A percentile compares a stretch with the other conserved stretches of the same genome.
phyloP scores from a whole-genome alignment of 2,797 vertebrate genomes.

The Gymnothorax reevesii region DNA sequence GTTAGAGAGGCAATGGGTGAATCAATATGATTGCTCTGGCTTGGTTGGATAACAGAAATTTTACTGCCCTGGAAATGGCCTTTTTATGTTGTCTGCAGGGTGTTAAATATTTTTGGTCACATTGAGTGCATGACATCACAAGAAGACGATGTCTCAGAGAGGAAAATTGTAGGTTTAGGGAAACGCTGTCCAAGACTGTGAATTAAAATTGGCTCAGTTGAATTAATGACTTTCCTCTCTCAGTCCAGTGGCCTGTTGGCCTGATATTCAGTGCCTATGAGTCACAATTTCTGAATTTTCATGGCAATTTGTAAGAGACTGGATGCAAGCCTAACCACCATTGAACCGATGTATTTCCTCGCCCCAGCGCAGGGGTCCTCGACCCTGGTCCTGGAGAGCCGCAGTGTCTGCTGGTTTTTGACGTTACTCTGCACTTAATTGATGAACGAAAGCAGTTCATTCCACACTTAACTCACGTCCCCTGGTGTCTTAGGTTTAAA shows the following conservation, averaged over 20 bases:
- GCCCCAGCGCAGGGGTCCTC: too few relatives aligned
- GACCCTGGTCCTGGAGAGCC: too few relatives aligned
- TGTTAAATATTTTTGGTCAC: not conserved
- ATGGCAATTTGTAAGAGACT: too few relatives aligned
- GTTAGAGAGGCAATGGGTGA: not conserved
- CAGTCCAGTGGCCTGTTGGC: not conserved
- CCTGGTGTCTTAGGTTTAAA: too few relatives aligned
- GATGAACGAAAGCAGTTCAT: too few relatives aligned
- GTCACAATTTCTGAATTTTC: too few relatives aligned
- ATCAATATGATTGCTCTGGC: not conserved
- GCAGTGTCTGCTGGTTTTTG: too few relatives aligned
- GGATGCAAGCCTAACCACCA: too few relatives aligned
- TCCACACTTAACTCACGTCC: too few relatives aligned
- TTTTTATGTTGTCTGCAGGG: not conserved
- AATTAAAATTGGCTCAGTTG: not conserved
- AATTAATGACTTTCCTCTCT: not conserved
- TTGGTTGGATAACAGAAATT: not conserved
- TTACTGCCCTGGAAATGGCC: not conserved
- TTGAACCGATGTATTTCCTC: too few relatives aligned
- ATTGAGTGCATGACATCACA: not conserved
- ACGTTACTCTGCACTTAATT: too few relatives aligned
- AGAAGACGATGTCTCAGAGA: not conserved
- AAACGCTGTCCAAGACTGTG: not conserved
- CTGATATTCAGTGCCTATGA: too few relatives aligned
- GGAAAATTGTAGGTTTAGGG: not conserved